Conservation (phyloP, 1,140 invertebrate genomes). For the Hirudo medicinalis region DNA sequence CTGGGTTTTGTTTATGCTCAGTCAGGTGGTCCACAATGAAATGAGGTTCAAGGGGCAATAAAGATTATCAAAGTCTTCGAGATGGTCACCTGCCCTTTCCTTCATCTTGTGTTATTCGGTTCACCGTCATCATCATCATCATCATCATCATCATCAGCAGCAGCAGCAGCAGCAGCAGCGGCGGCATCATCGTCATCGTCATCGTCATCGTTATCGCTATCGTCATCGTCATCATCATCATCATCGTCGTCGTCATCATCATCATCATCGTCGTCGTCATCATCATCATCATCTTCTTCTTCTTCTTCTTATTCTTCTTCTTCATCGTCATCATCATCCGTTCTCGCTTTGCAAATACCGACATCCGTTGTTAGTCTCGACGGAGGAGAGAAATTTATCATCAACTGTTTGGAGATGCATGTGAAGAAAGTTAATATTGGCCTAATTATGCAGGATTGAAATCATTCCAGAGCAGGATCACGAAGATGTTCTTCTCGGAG, state of each 20-base stretch:
- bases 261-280: constrained; percentile 24
- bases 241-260: constrained; percentile 13
- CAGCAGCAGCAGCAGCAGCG: constrained; percentile 26
- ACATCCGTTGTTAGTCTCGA: background rate
- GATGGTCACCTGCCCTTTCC: background rate
- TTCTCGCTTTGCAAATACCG: constrained; percentile 17
- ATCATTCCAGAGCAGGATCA: too few species aligned
- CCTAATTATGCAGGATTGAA: too few species aligned
- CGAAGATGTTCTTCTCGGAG: too few species aligned
- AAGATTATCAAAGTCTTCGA: background rate
- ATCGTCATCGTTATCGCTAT: constrained; percentile 24
- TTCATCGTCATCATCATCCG: constrained; percentile 24
- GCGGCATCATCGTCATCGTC: constrained; percentile 34
- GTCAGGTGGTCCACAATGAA: too few species aligned
- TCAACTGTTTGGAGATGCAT: too few species aligned
- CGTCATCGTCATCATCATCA: constrained; percentile 4
- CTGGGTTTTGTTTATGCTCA: too few species aligned
- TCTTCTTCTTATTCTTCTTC: constrained; percentile 26
- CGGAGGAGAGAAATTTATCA: constrained; percentile 1
- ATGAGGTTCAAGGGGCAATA: too few species aligned
- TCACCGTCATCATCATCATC: constrained; percentile 23
- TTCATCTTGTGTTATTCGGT: constrained; percentile 24
- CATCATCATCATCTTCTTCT: constrained; percentile 26
- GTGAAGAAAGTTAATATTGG: too few species aligned
- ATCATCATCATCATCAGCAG: constrained; percentile 24